Evolutionary conservation across 2,113 vertebrate species (phyloP), one percentile per base, ranked within the genome.

Genomic region (Pagrus major): DNA sequence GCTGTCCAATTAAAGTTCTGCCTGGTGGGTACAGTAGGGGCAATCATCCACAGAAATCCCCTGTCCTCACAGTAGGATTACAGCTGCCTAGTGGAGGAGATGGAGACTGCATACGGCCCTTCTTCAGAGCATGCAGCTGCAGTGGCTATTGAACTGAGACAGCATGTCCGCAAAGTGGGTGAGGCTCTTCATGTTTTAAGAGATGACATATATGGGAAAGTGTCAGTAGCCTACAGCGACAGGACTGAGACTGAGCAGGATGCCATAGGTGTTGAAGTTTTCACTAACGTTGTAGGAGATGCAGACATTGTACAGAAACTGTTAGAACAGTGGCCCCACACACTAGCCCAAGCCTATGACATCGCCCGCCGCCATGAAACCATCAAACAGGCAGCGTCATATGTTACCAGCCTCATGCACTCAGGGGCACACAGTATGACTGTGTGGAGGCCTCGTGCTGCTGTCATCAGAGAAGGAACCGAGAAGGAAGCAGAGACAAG

Each of bases 181-280:
- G 56, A 70, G 31, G 37, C 64, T 21, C 58, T 83, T 11, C 31
- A 68, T 56, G 15, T 31, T 11, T 66, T 73, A 18, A 61, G 63
- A 67, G 63, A 69, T 4, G 55, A 69, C 65, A 51, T 61, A 35
- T 71, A 46, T 55, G 67, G n/a, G 0, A 69, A 69, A 23, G 14
- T 70, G 25, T 41, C 55, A 27, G 20, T 61, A 29, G 66, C 18
- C 2, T 78, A 61, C 3, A 29, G 25, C 8, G 10, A 71, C n/a
- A 61, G 72, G 10, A 31, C 64, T 39, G 65, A 79, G 9, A n/a
- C n/a, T 11, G 61, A 79, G 4, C n/a, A n/a, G n/a, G n/a, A n/a
- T n/a, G n/a, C n/a, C n/a, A n/a, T 73, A 83, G n/a, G 75, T 86
- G 44, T 85, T 1, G 72, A 89, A n/a, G 70, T 84, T 21, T 87